Conservation (phyloP, 2,888 invertebrate genomes). For the Aphidoletes aphidimyza region DNA sequence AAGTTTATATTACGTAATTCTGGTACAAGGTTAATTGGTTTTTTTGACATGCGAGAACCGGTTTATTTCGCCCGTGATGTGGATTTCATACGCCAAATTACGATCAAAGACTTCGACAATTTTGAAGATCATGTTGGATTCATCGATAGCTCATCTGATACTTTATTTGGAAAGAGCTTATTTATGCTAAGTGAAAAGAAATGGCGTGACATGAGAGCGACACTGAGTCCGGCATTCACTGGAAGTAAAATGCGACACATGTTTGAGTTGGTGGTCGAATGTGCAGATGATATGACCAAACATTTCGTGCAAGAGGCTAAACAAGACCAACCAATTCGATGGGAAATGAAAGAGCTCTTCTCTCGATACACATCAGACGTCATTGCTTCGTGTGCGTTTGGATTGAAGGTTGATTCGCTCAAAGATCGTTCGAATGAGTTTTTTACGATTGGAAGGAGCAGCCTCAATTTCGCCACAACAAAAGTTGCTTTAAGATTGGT, state of each 20-base stretch:
- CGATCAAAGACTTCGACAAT: conserved; percentile 64
- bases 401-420: conserved; percentile 61
- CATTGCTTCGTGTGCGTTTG: conserved; percentile 62
- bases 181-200: conserved; percentile 61
- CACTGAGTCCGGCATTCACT: conserved; percentile 68
- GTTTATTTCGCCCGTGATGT: conserved; percentile 62
- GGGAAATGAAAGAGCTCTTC: conserved; percentile 60
- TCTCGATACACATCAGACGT: conserved; percentile 61
- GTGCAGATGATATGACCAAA: conserved; percentile 56
- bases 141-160: conserved; percentile 65
- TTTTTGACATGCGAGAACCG: conserved; percentile 61
- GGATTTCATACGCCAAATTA: conserved; percentile 63
- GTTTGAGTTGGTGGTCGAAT: conserved; percentile 62
- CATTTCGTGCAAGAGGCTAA: background rate
- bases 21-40: conserved; percentile 68
- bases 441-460: background rate
- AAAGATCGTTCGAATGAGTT: conserved; percentile 51
- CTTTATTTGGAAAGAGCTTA: conserved; percentile 64
- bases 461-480: background rate
- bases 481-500: background rate
- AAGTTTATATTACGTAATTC: too few relatives aligned
- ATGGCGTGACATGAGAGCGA: conserved; percentile 66
- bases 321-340: background rate
- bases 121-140: conserved; percentile 66
- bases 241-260: conserved; percentile 69